These are phyloP conservation scores for Parauchenoglanis punctatus DNA, from an alignment of 2,797 vertebrate species.

Conservation along the genomic window DNA sequence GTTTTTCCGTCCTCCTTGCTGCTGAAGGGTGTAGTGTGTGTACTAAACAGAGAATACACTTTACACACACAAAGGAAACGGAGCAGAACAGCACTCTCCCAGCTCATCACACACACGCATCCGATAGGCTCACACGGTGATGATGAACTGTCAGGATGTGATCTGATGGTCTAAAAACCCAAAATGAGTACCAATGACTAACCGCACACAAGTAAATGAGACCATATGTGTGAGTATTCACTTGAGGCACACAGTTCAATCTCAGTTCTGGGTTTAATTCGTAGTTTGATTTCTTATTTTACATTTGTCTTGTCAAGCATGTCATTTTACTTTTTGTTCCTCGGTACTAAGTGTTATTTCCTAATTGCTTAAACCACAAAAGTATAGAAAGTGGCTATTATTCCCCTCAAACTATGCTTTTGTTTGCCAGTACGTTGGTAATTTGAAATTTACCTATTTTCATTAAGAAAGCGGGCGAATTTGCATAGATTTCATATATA, in stretches of 20 bases:
- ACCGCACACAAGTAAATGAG: neutral
- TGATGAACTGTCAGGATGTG: conserved; percentile 41
- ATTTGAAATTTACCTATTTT: too few relatives aligned
- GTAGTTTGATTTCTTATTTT: neutral
- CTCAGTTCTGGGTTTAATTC: neutral
- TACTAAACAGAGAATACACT: conserved; percentile 54
- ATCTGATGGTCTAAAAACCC: conserved; percentile 42
- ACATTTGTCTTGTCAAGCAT: neutral
- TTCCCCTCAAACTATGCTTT: too few relatives aligned
- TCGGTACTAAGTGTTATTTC: too few relatives aligned
- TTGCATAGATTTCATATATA: too few relatives aligned
- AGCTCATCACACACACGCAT: conserved; percentile 14
- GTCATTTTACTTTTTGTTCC: too few relatives aligned
- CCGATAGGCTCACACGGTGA: conserved; percentile 22
- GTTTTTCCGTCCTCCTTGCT: conserved; percentile 3
- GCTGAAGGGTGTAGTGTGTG: conserved; percentile 50
- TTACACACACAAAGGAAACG: conserved; percentile 57
- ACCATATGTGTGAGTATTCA: conserved; percentile 9
- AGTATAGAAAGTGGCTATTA: too few relatives aligned
- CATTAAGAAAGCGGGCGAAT: too few relatives aligned
- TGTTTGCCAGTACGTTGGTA: too few relatives aligned
- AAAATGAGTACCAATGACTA: neutral
- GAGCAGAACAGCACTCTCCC: conserved; percentile 9
- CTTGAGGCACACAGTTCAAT: neutral
- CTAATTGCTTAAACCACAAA: neutral